Conservation (phyloP, 2,113 vertebrate species). For the Istiophorus platypterus region DNA sequence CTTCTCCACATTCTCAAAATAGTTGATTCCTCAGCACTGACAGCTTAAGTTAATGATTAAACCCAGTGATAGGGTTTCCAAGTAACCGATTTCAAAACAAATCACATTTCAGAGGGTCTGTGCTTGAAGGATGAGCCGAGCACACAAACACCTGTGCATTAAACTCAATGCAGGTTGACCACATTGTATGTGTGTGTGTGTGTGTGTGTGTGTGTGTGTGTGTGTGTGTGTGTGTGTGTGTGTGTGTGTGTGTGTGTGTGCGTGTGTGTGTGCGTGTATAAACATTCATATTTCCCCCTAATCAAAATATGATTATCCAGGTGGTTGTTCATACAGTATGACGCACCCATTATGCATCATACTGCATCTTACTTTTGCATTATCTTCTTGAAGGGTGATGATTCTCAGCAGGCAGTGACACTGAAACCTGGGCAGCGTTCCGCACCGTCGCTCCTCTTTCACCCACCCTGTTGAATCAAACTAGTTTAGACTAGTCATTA, state of each 20-base stretch:
- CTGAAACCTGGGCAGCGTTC: conserved; percentile 71
- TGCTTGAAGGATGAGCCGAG: conserved; percentile 41
- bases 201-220: no score
- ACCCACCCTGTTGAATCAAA: conserved; percentile 46
- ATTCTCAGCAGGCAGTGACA: conserved; percentile 58
- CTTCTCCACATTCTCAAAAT: conserved; percentile 25
- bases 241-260: no score
- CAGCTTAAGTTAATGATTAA: conserved; percentile 80
- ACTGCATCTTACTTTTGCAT: no score
- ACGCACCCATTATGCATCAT: no score
- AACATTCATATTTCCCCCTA: not conserved
- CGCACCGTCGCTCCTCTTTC: conserved; percentile 70
- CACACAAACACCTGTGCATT: conserved; percentile 20
- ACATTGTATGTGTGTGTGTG: no score
- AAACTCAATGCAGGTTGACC: conserved; percentile 6
- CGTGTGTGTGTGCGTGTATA: conserved; percentile 6
- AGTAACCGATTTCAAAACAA: conserved; percentile 69
- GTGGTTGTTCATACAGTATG: not conserved
- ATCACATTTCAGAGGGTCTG: conserved; percentile 43
- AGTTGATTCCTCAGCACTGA: conserved; percentile 52
- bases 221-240: no score
- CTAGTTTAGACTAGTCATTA: conserved; percentile 30
- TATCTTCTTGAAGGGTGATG: conserved; percentile 56
- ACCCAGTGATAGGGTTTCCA: conserved; percentile 68
- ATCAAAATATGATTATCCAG: not conserved